Evolutionary conservation across 2,888 invertebrate species (phyloP).

Genomic region (Tetragonula carbonaria): DNA sequence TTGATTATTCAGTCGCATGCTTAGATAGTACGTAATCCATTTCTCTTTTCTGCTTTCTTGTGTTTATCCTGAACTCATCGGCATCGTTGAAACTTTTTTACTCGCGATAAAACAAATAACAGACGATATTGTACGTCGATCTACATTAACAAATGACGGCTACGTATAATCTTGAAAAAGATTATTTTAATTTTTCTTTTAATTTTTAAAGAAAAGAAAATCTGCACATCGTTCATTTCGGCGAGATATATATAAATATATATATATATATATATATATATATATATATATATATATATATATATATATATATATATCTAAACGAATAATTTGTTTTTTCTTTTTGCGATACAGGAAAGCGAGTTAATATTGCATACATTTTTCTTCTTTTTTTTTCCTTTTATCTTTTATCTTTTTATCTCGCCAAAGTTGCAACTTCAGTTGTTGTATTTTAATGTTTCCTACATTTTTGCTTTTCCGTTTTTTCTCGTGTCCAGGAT

Average conservation of each 20-base stretch:
- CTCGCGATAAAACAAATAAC: constrained; percentile 11
- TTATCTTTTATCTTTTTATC: background rate
- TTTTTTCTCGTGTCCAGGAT: background rate
- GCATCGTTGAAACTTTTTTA: background rate
- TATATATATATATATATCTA: too few species aligned
- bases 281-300: too few species aligned
- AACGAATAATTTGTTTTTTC: background rate
- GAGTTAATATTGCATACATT: background rate
- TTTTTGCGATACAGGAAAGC: background rate
- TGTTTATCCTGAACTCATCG: background rate
- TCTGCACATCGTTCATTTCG: background rate
- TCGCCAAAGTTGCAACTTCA: background rate
- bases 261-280: too few species aligned
- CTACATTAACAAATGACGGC: background rate
- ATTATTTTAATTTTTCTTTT: background rate
- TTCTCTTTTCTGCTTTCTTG: background rate
- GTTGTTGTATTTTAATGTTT: constrained; percentile 18
- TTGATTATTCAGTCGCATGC: constrained; percentile 78
- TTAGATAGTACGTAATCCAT: constrained; percentile 57
- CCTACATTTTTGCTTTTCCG: constrained; percentile 10
- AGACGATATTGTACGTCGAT: constrained; percentile 5
- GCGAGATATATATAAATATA: background rate
- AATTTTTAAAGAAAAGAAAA: background rate
- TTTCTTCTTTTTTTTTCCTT: background rate
- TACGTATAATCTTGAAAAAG: background rate